These are phyloP conservation scores for Acrossocheilus wenchowensis DNA, from an alignment of 2,797 vertebrate genomes.

Conservation along the genomic window DNA sequence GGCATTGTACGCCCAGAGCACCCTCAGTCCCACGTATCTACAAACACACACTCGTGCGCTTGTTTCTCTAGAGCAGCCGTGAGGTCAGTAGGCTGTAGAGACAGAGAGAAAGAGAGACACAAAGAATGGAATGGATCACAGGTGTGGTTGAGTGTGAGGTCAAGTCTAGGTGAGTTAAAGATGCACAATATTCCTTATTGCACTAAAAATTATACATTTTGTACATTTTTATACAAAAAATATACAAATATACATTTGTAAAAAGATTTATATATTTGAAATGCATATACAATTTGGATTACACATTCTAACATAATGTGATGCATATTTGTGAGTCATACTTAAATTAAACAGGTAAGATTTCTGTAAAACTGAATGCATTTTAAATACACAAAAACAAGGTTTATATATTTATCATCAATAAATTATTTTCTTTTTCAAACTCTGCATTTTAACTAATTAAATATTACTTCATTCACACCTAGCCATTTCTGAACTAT, in stretches of 20 bases:
- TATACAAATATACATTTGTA: neutral
- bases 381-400: no score
- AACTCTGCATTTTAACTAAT: no score
- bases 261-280: neutral
- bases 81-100: slow-evolving; percentile 57
- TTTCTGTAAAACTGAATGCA: neutral
- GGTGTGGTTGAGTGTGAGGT: slow-evolving; percentile 46
- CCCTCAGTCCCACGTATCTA: slow-evolving; percentile 50
- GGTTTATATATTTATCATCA: neutral
- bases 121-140: slow-evolving; percentile 22
- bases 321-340: neutral
- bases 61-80: slow-evolving; percentile 49
- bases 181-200: slow-evolving; percentile 4
- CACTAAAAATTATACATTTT: neutral
- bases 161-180: slow-evolving; percentile 49
- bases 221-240: no score
- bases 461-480: neutral
- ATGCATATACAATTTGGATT: neutral
- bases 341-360: neutral
- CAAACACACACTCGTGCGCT: slow-evolving; percentile 60
- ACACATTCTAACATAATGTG: neutral
- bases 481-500: neutral
- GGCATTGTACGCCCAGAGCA: slow-evolving; percentile 52
- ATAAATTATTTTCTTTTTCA: neutral
- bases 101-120: slow-evolving; percentile 39